Evolutionary conservation across 2,113 vertebrate genomes (phyloP).

Genomic region (Prionailurus viverrinus): DNA sequence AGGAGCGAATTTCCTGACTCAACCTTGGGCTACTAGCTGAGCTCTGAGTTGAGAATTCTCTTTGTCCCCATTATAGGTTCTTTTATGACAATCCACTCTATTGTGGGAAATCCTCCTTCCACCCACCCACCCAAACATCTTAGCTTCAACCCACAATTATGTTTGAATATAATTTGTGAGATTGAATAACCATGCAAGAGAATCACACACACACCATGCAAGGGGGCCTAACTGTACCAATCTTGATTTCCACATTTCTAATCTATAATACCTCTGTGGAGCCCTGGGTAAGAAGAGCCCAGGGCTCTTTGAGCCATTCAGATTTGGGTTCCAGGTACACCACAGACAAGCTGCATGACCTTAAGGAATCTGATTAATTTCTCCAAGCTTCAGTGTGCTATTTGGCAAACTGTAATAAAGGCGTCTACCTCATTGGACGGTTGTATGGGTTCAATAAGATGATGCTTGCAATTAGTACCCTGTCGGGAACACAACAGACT

Average conservation of each 20-base stretch:
- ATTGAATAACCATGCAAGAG: background rate
- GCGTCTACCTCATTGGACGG: background rate
- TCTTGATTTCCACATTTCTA: background rate
- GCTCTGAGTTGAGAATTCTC: background rate
- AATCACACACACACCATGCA: background rate
- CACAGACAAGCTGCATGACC: background rate
- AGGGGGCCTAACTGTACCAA: background rate
- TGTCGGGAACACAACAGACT: background rate
- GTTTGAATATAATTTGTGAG: background rate
- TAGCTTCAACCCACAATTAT: background rate
- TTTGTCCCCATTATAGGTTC: background rate
- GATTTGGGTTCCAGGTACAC: background rate
- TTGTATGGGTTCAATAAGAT: background rate
- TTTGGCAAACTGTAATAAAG: background rate
- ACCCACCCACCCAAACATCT: background rate
- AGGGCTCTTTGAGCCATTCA: background rate
- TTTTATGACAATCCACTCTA: background rate
- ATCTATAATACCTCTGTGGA: background rate
- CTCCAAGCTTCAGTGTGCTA: background rate
- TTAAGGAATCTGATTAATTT: background rate
- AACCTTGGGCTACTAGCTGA: background rate
- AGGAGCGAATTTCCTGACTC: background rate
- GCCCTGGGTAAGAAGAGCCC: background rate
- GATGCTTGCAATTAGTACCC: background rate
- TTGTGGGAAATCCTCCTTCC: background rate